phyloP scores from a whole-genome alignment of 2,888 invertebrate species.

The Drosophila affinis region DNA sequence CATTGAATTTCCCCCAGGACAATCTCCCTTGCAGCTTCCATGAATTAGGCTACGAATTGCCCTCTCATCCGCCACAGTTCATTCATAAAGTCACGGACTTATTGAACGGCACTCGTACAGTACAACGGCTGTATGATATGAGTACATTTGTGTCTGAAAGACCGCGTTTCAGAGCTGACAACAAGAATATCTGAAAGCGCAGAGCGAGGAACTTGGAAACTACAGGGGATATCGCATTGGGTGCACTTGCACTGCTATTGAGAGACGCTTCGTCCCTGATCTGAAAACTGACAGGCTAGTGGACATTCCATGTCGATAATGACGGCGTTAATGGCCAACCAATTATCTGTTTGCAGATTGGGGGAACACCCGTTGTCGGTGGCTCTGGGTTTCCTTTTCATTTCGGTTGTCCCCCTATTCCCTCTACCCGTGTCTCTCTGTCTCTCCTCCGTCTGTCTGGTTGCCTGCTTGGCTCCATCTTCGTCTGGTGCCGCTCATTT shows the following conservation, averaged over 20 bases:
- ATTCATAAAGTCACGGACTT: no score
- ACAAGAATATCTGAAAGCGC: neutral
- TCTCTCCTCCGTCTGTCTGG: neutral
- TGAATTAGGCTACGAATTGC: no score
- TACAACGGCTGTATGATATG: no score
- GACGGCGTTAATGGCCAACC: constrained; percentile 55
- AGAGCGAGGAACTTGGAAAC: neutral
- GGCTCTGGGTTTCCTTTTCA: constrained; percentile 38
- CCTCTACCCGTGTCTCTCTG: neutral
- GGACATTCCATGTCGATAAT: constrained; percentile 52
- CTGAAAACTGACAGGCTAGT: neutral
- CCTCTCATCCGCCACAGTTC: no score
- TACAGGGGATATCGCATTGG: no score
- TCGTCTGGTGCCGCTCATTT: constrained; percentile 46
- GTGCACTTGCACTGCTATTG: no score
- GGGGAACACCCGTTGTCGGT: constrained; percentile 2
- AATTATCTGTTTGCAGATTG: constrained; percentile 29
- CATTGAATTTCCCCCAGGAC: no score
- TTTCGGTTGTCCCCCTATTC: constrained; percentile 7
- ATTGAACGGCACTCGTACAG: no score
- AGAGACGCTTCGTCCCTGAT: neutral
- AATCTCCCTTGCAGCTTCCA: no score
- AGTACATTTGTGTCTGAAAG: no score
- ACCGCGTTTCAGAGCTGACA: no score
- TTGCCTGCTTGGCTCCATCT: neutral